Percentiles rank a stretch among this genome's conserved stretches.
phyloP scores from a whole-genome alignment of 2,888 invertebrate genomes.

The Gandaritis pyraliata region DNA sequence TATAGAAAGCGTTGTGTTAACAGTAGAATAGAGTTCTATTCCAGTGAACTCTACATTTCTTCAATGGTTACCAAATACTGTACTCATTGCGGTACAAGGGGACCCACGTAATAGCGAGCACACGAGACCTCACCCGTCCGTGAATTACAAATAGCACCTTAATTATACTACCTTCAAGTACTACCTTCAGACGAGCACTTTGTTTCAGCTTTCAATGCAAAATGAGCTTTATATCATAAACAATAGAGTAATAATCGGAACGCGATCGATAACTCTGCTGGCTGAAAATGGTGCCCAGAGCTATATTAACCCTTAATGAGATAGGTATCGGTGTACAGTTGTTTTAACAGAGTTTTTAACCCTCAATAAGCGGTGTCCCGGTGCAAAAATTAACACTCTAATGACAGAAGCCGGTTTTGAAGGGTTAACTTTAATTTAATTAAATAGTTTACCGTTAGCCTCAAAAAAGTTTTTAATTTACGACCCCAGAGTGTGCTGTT shows the following conservation, averaged over 20 bases:
- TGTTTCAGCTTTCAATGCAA: slow-evolving; percentile 29
- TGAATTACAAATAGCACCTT: slow-evolving; percentile 65
- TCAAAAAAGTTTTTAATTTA: too few relatives aligned
- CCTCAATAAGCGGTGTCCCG: not conserved
- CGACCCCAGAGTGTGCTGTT: too few relatives aligned
- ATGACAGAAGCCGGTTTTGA: too few relatives aligned
- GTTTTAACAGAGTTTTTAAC: not conserved
- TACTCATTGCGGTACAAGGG: slow-evolving; percentile 58
- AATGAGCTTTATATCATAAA: not conserved
- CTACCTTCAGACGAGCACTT: slow-evolving; percentile 24
- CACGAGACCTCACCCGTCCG: slow-evolving; percentile 57
- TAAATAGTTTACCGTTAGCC: too few relatives aligned
- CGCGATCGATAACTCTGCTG: not conserved
- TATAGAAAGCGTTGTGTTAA: too few relatives aligned
- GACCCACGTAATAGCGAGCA: slow-evolving; percentile 55
- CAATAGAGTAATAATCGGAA: not conserved
- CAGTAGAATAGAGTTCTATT: slow-evolving; percentile 25
- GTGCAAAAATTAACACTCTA: not conserved
- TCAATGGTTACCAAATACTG: slow-evolving; percentile 52
- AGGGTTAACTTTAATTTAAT: too few relatives aligned
- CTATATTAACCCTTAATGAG: not conserved
- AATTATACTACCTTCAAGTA: slow-evolving; percentile 52
- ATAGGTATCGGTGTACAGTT: too few relatives aligned
- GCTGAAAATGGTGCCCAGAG: not conserved
- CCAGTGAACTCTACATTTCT: slow-evolving; percentile 39